A percentile compares a stretch with the other conserved stretches of the same genome.
phyloP scores from a whole-genome alignment of 2,888 invertebrate genomes.

The Sarcophaga subvicina region DNA sequence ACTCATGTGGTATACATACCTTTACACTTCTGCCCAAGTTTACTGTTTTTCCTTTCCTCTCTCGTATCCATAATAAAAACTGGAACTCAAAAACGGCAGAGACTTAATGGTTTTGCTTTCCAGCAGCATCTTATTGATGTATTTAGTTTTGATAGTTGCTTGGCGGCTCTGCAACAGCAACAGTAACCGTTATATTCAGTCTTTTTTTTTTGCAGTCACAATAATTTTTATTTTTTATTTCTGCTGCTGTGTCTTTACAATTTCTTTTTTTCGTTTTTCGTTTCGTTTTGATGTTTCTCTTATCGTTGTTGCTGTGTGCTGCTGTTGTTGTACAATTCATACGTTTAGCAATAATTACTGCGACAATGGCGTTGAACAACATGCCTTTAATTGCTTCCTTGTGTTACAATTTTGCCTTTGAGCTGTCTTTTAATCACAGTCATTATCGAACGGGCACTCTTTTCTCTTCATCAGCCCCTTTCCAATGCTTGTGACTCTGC shows the following conservation, averaged over 20 bases:
- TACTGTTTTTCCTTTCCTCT: neutral
- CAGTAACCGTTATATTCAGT: neutral
- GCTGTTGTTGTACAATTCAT: conserved; percentile 50
- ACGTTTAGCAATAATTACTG: conserved; percentile 65
- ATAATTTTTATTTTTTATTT: conserved; percentile 13
- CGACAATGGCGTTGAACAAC: conserved; percentile 68
- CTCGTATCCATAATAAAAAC: too few species aligned
- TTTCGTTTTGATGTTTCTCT: conserved; percentile 17
- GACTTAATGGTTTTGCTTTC: conserved; percentile 35
- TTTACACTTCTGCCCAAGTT: neutral
- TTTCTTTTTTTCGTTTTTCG: neutral
- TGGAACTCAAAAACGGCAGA: neutral
- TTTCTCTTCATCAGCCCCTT: neutral
- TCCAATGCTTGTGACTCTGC: neutral
- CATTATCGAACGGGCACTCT: conserved; percentile 63
- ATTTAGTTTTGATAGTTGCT: neutral
- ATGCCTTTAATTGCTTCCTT: conserved; percentile 68
- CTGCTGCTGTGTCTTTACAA: neutral
- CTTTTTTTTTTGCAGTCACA: neutral
- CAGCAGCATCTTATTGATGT: conserved; percentile 36
- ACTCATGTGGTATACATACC: neutral
- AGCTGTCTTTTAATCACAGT: conserved; percentile 68
- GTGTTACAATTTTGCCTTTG: conserved; percentile 68
- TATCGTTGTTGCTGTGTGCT: conserved; percentile 18
- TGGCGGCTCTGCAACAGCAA: neutral